Conservation (phyloP, 2,113 vertebrate genomes). For the Cinclus mexicanus region DNA sequence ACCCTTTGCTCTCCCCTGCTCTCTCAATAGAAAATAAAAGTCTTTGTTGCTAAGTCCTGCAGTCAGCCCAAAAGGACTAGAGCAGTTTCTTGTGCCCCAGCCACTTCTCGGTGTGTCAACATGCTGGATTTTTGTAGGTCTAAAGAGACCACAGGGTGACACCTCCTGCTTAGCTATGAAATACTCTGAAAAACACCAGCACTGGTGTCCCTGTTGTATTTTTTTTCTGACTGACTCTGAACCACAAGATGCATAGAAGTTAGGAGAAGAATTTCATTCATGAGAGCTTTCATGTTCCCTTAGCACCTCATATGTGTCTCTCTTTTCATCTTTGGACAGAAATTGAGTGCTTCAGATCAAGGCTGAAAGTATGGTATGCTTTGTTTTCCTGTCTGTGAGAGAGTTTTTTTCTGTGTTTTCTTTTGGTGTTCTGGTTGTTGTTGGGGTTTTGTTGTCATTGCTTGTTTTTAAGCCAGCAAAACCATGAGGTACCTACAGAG, state of each 20-base stretch:
- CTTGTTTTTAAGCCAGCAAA: neutral
- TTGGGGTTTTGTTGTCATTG: neutral
- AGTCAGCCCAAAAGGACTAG: neutral
- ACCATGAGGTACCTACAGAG: neutral
- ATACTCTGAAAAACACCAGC: neutral
- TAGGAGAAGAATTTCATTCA: neutral
- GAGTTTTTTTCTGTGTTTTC: neutral
- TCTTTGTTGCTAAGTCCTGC: neutral
- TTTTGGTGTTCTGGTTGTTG: neutral
- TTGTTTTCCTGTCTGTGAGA: neutral
- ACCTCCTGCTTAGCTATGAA: neutral
- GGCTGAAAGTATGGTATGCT: neutral
- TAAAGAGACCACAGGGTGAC: neutral
- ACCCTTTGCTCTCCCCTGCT: neutral
- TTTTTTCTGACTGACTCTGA: neutral
- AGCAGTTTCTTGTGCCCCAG: neutral
- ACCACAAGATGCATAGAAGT: neutral
- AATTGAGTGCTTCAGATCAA: neutral
- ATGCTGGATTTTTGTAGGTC: neutral
- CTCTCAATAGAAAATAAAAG: neutral
- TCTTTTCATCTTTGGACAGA: neutral
- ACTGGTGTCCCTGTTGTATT: neutral
- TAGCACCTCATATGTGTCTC: neutral
- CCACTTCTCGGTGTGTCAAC: neutral
- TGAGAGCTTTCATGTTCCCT: neutral